Percentiles rank a stretch among this genome's conserved stretches.
These are phyloP conservation scores for Synergus itoensis DNA, from an alignment of 2,888 invertebrate genomes.

Conservation along the genomic window DNA sequence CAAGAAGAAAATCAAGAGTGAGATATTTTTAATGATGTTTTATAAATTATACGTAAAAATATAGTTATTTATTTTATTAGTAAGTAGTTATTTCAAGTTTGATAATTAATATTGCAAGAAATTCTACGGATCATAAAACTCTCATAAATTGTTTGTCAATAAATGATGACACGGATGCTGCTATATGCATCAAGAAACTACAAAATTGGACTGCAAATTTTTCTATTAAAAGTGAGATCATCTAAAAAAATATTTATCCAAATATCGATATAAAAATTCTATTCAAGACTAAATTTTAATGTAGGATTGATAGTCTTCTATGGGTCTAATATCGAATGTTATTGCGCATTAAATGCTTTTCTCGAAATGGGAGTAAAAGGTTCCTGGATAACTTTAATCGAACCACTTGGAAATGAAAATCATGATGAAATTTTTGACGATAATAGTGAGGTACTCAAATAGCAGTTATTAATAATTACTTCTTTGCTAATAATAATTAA, in stretches of 20 bases:
- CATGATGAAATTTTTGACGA: constrained; percentile 67
- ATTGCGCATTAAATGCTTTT: constrained; percentile 83
- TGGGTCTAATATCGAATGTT: constrained; percentile 83
- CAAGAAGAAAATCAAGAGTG: constrained; percentile 55
- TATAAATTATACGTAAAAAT: not conserved
- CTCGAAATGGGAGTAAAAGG: constrained; percentile 81
- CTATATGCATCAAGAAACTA: constrained; percentile 64
- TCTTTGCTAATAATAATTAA: not conserved
- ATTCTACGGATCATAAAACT: constrained; percentile 61
- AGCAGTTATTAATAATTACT: not conserved
- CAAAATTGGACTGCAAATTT: constrained; percentile 57
- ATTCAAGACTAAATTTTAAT: not conserved
- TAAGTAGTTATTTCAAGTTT: not conserved
- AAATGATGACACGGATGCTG: constrained; percentile 81
- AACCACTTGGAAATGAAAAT: constrained; percentile 76
- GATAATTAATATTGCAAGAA: not conserved
- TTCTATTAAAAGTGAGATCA: constrained; percentile 55
- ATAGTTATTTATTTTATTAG: no score
- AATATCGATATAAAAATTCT: not conserved
- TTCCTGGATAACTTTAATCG: constrained; percentile 81
- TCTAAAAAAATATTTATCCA: not conserved
- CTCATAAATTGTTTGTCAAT: constrained; percentile 83
- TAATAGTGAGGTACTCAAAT: constrained; percentile 73
- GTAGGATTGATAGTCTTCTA: constrained; percentile 81
- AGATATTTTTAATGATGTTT: not conserved